phyloP scores from a whole-genome alignment of 2,888 invertebrate genomes.

The Pheosia tremula region DNA sequence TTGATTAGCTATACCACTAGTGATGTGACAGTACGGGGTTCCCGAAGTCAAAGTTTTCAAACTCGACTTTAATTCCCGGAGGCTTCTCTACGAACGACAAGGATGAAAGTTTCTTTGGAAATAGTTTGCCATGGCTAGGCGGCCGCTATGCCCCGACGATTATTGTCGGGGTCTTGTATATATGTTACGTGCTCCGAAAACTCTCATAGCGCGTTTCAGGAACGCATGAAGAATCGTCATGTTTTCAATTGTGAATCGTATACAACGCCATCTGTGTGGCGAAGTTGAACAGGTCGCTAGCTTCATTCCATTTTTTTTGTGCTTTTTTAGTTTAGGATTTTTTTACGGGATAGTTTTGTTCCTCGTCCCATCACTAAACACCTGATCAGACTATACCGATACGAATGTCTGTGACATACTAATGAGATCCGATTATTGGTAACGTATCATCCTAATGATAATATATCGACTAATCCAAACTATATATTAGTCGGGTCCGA shows the following conservation, averaged over 20 bases:
- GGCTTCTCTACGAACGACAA: neutral
- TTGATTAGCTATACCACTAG: conserved; percentile 24
- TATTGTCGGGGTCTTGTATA: too few relatives aligned
- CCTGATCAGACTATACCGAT: conserved; percentile 1
- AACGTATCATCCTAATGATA: conserved; percentile 50
- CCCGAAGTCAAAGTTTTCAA: neutral
- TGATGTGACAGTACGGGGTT: neutral
- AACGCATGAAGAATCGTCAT: too few relatives aligned
- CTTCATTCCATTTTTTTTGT: too few relatives aligned
- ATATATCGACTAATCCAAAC: conserved; percentile 32
- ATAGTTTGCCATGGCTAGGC: too few relatives aligned
- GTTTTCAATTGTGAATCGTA: too few relatives aligned
- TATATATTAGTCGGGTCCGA: conserved; percentile 13
- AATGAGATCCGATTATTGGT: conserved; percentile 48
- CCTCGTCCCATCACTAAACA: neutral
- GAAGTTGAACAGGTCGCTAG: too few relatives aligned
- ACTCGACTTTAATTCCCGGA: neutral
- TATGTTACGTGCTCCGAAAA: too few relatives aligned
- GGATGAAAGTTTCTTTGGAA: too few relatives aligned
- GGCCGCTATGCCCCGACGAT: too few relatives aligned
- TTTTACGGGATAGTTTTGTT: neutral
- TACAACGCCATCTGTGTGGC: too few relatives aligned
- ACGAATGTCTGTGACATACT: conserved; percentile 30
- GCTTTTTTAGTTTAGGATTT: too few relatives aligned
- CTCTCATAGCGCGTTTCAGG: too few relatives aligned